Percentiles rank a stretch among this genome's conserved stretches.
These are phyloP conservation scores for Haliclystus octoradiatus DNA, from an alignment of 30 jellyfish, hydroid and myxozoan species.

Conservation along the genomic window DNA sequence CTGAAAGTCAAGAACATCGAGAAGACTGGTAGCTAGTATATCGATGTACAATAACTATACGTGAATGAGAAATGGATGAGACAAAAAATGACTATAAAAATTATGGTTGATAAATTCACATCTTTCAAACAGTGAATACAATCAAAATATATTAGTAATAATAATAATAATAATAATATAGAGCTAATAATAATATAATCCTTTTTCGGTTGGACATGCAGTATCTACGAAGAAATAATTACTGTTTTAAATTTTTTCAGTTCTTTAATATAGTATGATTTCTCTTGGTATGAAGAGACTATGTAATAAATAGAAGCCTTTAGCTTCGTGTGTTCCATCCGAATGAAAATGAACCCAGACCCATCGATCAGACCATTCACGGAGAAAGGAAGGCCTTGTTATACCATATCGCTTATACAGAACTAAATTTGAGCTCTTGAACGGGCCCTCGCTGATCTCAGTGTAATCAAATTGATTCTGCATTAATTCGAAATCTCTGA, in stretches of 20 bases:
- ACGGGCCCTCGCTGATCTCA: conserved; percentile 76
- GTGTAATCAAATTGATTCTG: conserved; percentile 31
- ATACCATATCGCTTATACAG: conserved; percentile 26
- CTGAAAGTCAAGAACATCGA: too few relatives aligned
- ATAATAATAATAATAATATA: too few relatives aligned
- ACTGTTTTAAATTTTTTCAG: background rate
- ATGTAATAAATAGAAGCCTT: conserved; percentile 56
- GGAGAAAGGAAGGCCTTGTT: conserved; percentile 37
- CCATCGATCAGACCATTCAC: conserved; percentile 90
- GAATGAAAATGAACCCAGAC: conserved; percentile 76
- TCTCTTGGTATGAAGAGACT: conserved; percentile 19
- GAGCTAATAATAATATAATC: too few relatives aligned
- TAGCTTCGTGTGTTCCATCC: conserved; percentile 19
- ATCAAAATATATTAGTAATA: too few relatives aligned
- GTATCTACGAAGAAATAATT: too few relatives aligned
- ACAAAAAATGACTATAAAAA: too few relatives aligned
- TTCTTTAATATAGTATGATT: background rate
- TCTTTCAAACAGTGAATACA: too few relatives aligned
- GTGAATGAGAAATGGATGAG: too few relatives aligned
- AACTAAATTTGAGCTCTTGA: conserved; percentile 23
- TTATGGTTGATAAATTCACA: too few relatives aligned
- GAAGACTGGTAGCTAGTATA: too few relatives aligned
- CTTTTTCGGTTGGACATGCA: too few relatives aligned
- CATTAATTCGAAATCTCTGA: conserved; percentile 42
- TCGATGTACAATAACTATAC: too few relatives aligned